Percentiles rank a stretch among this genome's conserved stretches.
Evolutionary conservation across 2,113 vertebrate species (phyloP).

Genomic region (Dendropsophus ebraccatus): DNA sequence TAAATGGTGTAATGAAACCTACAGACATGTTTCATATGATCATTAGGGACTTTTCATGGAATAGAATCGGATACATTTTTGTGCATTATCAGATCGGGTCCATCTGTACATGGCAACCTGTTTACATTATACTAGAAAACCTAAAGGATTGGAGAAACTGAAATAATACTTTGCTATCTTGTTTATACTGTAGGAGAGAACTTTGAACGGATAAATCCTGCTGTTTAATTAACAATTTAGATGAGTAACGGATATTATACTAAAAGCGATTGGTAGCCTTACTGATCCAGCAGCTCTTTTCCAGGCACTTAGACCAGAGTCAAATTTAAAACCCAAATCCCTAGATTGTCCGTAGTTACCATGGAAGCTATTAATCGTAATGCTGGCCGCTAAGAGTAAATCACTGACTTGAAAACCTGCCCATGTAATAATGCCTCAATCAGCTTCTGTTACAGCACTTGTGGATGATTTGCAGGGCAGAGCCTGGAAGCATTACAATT

Average conservation of each 20-base stretch:
- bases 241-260: background rate
- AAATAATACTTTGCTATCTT: background rate
- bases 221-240: slow-evolving; percentile 10
- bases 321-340: slow-evolving; percentile 21
- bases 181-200: background rate
- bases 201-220: background rate
- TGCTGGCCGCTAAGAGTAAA: slow-evolving; percentile 29
- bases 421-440: slow-evolving; percentile 46
- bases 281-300: slow-evolving; percentile 12
- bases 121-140: background rate
- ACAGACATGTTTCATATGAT: slow-evolving; percentile 4
- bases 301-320: background rate
- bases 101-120: background rate
- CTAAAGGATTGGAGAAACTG: background rate
- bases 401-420: slow-evolving; percentile 33
- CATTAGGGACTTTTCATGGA: slow-evolving; percentile 13
- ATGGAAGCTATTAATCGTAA: slow-evolving; percentile 47
- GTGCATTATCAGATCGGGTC: background rate
- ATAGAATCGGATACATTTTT: background rate
- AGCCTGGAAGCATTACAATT: background rate
- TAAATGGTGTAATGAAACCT: slow-evolving; percentile 27
- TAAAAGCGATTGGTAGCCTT: background rate
- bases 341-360: slow-evolving; percentile 37
- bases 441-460: slow-evolving; percentile 10
- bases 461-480: slow-evolving; percentile 1